Percentiles rank a stretch among this genome's conserved stretches.
These are phyloP conservation scores for Rutilus rutilus DNA, from an alignment of 2,113 vertebrate species.

Conservation along the genomic window DNA sequence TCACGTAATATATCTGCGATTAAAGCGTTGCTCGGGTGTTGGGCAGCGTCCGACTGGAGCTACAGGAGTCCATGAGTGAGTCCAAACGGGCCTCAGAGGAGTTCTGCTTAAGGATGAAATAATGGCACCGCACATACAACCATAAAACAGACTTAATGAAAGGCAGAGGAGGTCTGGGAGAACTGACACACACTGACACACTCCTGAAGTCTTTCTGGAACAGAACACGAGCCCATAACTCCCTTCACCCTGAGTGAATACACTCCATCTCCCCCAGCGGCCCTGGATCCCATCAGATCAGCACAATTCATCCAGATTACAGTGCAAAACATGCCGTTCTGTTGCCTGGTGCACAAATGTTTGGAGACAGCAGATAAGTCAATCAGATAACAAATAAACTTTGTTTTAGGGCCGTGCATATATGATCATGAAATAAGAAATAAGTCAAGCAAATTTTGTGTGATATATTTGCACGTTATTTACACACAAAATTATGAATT, in stretches of 20 bases:
- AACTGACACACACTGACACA: constrained; percentile 51
- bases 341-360: constrained; percentile 46
- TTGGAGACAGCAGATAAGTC: constrained; percentile 23
- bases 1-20: not conserved
- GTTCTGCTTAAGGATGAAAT: constrained; percentile 22
- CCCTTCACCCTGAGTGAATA: constrained; percentile 14
- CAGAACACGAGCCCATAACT: not conserved
- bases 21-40: not conserved
- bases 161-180: constrained; percentile 49
- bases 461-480: not conserved
- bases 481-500: not conserved
- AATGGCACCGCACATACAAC: constrained; percentile 39
- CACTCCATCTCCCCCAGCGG: constrained; percentile 50
- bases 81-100: constrained; percentile 46
- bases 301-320: constrained; percentile 36
- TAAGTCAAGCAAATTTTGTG: not conserved
- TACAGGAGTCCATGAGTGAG: constrained; percentile 23
- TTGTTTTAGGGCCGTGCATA: not conserved
- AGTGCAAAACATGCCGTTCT: constrained; percentile 28
- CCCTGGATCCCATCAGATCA: constrained; percentile 64
- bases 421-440: not conserved
- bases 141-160: constrained; percentile 60
- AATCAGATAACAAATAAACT: not conserved
- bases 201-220: constrained; percentile 6
- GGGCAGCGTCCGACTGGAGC: not conserved